These are phyloP conservation scores for Phocoena sinus DNA, from an alignment of 2,113 vertebrate genomes.

Conservation along the genomic window DNA sequence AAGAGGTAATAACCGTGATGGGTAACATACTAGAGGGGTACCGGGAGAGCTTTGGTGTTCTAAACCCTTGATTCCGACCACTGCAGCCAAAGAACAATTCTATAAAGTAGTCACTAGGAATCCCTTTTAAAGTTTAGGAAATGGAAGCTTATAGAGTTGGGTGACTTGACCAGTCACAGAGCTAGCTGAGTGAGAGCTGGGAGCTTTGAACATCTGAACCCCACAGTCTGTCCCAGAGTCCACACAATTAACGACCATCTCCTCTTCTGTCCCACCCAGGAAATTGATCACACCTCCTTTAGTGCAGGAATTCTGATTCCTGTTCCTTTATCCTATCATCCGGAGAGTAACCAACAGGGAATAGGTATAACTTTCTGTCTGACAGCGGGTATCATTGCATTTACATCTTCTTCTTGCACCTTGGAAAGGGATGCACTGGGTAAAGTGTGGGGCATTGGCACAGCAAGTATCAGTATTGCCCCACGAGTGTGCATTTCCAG, in stretches of 20 bases:
- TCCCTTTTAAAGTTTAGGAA: neutral
- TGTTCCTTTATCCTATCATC: neutral
- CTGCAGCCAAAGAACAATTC: neutral
- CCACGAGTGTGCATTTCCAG: accelerated
- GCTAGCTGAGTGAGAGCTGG: neutral
- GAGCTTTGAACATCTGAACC: accelerated
- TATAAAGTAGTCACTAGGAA: accelerated
- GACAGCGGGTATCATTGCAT: accelerated
- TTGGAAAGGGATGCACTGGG: neutral
- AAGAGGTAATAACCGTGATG: accelerated
- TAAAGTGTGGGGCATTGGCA: accelerated
- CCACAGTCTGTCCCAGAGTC: accelerated
- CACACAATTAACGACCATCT: accelerated
- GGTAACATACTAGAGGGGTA: accelerated
- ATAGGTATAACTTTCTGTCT: accelerated
- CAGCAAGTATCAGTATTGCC: accelerated
- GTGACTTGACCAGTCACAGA: too few species aligned
- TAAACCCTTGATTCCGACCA: neutral
- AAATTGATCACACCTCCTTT: accelerated
- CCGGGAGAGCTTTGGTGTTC: accelerated
- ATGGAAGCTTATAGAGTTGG: too few species aligned
- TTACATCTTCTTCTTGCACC: neutral
- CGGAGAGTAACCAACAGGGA: too few species aligned
- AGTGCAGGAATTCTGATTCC: neutral
- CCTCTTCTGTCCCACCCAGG: accelerated